These are phyloP conservation scores for Stegodyphus dumicola DNA, from an alignment of 1,140 invertebrate species.

Conservation along the genomic window DNA sequence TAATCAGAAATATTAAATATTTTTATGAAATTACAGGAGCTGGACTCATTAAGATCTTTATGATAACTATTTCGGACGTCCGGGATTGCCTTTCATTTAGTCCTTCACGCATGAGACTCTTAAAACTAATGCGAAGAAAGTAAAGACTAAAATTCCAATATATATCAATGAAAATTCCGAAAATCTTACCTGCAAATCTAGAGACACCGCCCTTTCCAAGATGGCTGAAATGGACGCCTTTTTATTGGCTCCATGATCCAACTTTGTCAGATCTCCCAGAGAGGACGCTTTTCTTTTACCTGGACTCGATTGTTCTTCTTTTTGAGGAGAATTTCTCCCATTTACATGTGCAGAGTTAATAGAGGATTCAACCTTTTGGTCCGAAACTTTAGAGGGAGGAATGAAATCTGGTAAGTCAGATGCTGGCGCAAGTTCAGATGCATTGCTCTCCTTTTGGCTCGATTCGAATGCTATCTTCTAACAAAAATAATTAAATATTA, in stretches of 20 bases:
- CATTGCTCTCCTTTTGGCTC: too few relatives aligned
- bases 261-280: conserved; percentile 81
- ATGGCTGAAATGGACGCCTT: conserved; percentile 63
- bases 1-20: too few relatives aligned
- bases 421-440: too few relatives aligned
- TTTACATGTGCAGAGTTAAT: background rate
- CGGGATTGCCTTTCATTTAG: too few relatives aligned
- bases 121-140: too few relatives aligned
- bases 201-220: conserved; percentile 83
- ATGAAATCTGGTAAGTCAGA: background rate
- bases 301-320: background rate
- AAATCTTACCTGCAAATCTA: conserved; percentile 73
- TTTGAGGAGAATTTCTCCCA: background rate
- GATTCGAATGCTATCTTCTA: too few relatives aligned
- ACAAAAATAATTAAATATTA: too few relatives aligned
- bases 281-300: conserved; percentile 78
- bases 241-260: conserved; percentile 73
- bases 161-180: background rate
- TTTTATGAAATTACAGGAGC: too few relatives aligned
- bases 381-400: background rate
- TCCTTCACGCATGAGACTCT: too few relatives aligned
- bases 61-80: too few relatives aligned
- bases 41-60: too few relatives aligned
- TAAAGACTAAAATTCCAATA: background rate
- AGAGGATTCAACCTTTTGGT: background rate